Evolutionary conservation across 2,797 vertebrate genomes (phyloP).

Genomic region (Hypotaenidia philippensis): DNA sequence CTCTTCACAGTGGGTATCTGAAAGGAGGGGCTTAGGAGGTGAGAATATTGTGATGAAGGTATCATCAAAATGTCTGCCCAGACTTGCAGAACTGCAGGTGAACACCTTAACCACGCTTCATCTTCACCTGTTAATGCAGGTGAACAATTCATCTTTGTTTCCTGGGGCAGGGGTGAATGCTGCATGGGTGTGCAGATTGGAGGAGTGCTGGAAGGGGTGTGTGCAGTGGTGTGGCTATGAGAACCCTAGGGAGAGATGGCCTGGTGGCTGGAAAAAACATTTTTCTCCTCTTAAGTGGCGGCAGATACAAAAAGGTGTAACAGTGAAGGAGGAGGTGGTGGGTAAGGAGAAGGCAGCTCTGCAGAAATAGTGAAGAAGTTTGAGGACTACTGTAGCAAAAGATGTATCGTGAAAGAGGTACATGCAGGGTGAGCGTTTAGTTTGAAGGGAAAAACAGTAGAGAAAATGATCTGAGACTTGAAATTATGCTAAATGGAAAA

Average conservation of each 20-base stretch:
- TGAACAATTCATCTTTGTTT: neutral
- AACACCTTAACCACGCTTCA: fast-evolving
- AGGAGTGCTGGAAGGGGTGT: neutral
- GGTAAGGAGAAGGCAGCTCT: neutral
- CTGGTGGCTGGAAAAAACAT: neutral
- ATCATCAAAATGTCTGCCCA: fast-evolving
- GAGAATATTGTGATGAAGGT: neutral
- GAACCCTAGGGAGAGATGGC: neutral
- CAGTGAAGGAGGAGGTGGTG: neutral
- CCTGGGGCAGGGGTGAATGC: fast-evolving
- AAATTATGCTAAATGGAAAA: neutral
- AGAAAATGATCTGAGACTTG: neutral
- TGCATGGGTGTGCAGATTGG: neutral
- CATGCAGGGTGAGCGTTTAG: neutral
- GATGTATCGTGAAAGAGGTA: neutral
- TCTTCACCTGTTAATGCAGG: too few species aligned
- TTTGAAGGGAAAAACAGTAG: neutral
- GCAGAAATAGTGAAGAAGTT: neutral
- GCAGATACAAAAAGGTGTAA: neutral
- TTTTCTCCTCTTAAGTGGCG: neutral
- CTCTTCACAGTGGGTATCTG: neutral
- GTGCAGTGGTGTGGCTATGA: neutral
- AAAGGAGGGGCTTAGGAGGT: neutral
- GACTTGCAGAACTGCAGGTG: neutral
- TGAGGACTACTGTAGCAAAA: neutral